Conservation (phyloP, 2,113 vertebrate genomes). For the Calyptommatus sinebrachiatus region DNA sequence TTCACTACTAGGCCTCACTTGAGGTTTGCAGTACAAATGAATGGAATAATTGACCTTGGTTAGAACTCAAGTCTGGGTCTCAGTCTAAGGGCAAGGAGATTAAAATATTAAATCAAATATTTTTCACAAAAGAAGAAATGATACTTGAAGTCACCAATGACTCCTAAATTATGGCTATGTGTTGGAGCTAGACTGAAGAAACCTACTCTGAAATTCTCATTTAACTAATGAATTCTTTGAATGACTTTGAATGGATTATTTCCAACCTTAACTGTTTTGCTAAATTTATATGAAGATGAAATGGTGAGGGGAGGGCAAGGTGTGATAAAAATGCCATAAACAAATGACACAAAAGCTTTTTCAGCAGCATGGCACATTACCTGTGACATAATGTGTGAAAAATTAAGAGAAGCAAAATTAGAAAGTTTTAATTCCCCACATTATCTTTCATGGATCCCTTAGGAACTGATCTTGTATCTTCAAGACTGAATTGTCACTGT, state of each 20-base stretch:
- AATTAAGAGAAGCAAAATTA: slow-evolving; percentile 17
- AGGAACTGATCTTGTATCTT: slow-evolving; percentile 18
- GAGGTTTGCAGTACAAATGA: not conserved
- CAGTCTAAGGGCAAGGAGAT: not conserved
- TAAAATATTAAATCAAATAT: not conserved
- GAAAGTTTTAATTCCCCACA: not conserved
- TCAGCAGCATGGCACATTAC: not conserved
- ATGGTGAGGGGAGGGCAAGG: not conserved
- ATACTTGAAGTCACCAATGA: not conserved
- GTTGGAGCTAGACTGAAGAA: too few species aligned
- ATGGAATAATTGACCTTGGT: not conserved
- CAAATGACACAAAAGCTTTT: not conserved
- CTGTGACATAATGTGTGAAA: slow-evolving; percentile 17
- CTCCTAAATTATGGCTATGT: not conserved
- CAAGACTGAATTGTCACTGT: slow-evolving; percentile 5
- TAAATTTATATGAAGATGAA: not conserved
- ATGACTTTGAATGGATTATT: not conserved
- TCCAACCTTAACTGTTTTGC: not conserved
- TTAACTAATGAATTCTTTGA: not conserved
- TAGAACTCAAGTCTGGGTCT: not conserved
- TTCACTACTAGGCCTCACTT: too few species aligned
- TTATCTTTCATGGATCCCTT: slow-evolving; percentile 21
- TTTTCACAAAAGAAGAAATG: not conserved
- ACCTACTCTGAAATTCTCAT: too few species aligned
- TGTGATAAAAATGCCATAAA: slow-evolving; percentile 1